Percentiles rank a stretch among this genome's conserved stretches.
phyloP scores from a whole-genome alignment of 2,797 vertebrate species.

The Rhincodon typus region DNA sequence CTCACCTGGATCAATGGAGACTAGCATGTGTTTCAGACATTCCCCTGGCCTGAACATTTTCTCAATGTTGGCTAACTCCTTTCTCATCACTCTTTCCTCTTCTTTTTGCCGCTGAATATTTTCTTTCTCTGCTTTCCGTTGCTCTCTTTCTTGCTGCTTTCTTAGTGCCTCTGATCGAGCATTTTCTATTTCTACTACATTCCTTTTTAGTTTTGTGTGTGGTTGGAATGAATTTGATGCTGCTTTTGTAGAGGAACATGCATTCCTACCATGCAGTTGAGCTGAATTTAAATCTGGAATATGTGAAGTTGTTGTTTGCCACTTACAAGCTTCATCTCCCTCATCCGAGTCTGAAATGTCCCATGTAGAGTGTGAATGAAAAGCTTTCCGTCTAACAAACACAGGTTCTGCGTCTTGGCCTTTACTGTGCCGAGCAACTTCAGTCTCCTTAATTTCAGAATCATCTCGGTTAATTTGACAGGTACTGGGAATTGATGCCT shows the following conservation, averaged over 20 bases:
- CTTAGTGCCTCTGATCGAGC: constrained; percentile 47
- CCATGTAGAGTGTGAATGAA: background rate
- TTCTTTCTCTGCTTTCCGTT: constrained; percentile 49
- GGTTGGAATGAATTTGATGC: constrained; percentile 36
- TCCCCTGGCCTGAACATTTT: constrained; percentile 73
- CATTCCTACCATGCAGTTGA: background rate
- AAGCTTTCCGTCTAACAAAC: background rate
- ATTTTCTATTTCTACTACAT: constrained; percentile 47
- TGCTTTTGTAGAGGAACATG: background rate
- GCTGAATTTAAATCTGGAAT: background rate
- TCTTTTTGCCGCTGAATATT: constrained; percentile 46
- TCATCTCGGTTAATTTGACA: background rate
- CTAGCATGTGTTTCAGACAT: constrained; percentile 69
- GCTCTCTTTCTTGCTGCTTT: constrained; percentile 48
- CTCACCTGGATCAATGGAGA: constrained; percentile 77
- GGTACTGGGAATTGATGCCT: background rate
- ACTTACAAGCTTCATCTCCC: background rate
- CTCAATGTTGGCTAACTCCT: constrained; percentile 50
- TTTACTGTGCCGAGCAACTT: background rate
- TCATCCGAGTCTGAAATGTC: constrained; percentile 39
- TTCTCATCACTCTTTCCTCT: constrained; percentile 57
- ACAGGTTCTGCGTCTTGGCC: background rate
- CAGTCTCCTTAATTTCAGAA: background rate
- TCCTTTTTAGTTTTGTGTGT: constrained; percentile 49
- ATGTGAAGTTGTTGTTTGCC: background rate